Evolutionary conservation across 1,140 invertebrate genomes (phyloP).

Genomic region (Drosophila subobscura): DNA sequence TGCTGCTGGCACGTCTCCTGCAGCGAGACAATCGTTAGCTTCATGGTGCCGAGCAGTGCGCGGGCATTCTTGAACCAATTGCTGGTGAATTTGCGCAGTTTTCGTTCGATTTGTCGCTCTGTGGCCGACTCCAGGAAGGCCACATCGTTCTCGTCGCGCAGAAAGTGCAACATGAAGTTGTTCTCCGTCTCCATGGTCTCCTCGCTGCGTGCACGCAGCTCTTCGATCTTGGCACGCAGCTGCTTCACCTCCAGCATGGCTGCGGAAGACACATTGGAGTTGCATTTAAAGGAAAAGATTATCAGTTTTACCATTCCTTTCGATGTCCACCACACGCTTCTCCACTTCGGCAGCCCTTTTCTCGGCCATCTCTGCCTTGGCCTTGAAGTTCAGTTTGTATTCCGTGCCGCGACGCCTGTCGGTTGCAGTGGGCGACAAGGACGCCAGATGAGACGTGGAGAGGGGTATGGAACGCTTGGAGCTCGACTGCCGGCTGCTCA

Average conservation of each 20-base stretch:
- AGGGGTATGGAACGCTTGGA: slow-evolving; percentile 62
- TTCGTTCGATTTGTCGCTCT: slow-evolving; percentile 73
- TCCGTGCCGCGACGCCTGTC: slow-evolving; percentile 50
- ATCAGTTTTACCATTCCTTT: slow-evolving; percentile 56
- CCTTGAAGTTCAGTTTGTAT: slow-evolving; percentile 64
- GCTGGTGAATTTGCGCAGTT: slow-evolving; percentile 73
- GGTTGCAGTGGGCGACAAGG: slow-evolving; percentile 1
- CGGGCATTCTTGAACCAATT: slow-evolving; percentile 79
- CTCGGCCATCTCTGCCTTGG: slow-evolving; percentile 76
- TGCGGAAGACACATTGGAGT: slow-evolving; percentile 4
- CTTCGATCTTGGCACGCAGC: slow-evolving; percentile 73
- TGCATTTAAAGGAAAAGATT: background rate
- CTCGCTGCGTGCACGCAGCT: slow-evolving; percentile 60
- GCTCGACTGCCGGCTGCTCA: slow-evolving; percentile 49
- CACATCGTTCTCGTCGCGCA: slow-evolving; percentile 65
- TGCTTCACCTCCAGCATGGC: slow-evolving; percentile 70
- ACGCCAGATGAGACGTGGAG: slow-evolving; percentile 23
- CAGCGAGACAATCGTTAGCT: slow-evolving; percentile 70
- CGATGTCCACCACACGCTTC: slow-evolving; percentile 65
- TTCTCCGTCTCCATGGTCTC: slow-evolving; percentile 76
- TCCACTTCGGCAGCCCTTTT: slow-evolving; percentile 68
- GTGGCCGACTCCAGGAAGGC: slow-evolving; percentile 64
- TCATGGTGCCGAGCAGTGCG: slow-evolving; percentile 73
- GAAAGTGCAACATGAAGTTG: slow-evolving; percentile 74
- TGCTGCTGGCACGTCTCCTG: slow-evolving; percentile 75